Base-by-base conservation (phyloP, 2,888 invertebrate genomes). In the Drosophila borborema region DNA sequence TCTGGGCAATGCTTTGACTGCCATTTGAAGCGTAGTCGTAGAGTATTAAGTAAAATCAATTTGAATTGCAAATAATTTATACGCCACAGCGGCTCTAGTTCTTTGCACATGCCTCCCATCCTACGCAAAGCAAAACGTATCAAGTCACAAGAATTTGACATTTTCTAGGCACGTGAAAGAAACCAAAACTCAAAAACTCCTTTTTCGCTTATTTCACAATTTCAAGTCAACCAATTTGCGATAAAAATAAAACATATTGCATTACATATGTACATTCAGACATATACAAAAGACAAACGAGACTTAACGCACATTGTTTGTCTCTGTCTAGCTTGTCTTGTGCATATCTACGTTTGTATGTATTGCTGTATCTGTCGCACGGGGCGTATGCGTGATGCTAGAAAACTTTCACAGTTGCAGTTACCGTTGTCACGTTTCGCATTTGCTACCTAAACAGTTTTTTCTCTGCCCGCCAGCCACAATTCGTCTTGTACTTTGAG, bases 241-340 rank as follows among this genome's bases (percentile, higher is more conserved):
- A 86, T 85, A 86, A 85, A 84, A 84, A 82, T 78, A 86, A 84
- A 86, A 84, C 84, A 84, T 79, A 86, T 86, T 81, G 84, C 84
- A 73, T 80, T 74, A 86, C 49, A 49, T n/a, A 28, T 8, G 28
- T 48, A 16, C 1, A 9, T 78, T 5, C 2, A 16, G 20, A 45
- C 6, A 20, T 45, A 28, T 12, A 1, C 82, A 78, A 74, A 78
- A 71, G 75, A 80, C 78, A 74, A 70, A 71, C 66, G 71, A 54
- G 40, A 54, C 18, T n/a, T 18, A 49, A 48, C 31, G 59, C 55
- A 62, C 48, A 64, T 59, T 59, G 55, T 48, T 55, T 59, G 34
- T 58, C 66, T 36, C 40, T 7, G 31, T 31, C 12, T 14, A 16
- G 16, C 28, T 1, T 16, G 31, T 38, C 28, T 18, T 18, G 36